A percentile compares a stretch with the other conserved stretches of the same genome.
Evolutionary conservation across 2,113 vertebrate genomes (phyloP).

Genomic region (Grantiella picta): DNA sequence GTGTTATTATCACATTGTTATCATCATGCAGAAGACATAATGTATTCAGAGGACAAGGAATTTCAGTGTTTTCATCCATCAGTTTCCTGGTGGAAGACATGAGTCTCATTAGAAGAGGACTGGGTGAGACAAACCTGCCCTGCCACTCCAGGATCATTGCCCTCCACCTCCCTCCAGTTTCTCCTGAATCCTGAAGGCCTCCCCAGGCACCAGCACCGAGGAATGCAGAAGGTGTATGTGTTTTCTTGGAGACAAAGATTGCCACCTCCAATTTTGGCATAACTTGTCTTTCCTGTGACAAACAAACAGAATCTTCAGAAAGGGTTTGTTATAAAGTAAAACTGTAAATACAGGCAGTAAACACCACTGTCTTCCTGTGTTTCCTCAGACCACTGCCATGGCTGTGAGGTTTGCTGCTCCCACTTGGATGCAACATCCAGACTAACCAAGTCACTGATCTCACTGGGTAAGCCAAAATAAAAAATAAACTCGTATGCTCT

Average conservation of each 20-base stretch:
- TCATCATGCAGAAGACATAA: not conserved
- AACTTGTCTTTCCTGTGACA: not conserved
- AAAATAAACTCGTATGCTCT: not conserved
- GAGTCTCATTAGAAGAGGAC: not conserved
- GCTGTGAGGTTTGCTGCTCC: not conserved
- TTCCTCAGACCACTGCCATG: not conserved
- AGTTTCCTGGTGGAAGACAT: not conserved
- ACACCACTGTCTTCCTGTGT: accelerated
- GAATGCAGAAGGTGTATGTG: not conserved
- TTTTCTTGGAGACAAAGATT: not conserved
- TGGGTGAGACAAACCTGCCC: not conserved
- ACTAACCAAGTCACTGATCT: not conserved
- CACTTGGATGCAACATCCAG: not conserved
- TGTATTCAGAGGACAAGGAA: not conserved
- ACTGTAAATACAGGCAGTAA: not conserved
- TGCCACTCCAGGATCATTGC: not conserved
- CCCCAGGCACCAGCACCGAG: not conserved
- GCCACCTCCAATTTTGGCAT: not conserved
- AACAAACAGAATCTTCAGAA: not conserved
- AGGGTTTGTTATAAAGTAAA: not conserved
- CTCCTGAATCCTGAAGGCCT: not conserved
- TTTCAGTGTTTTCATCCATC: not conserved
- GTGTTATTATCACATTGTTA: not conserved
- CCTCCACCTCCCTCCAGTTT: not conserved
- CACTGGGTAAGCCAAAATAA: not conserved